Evolutionary conservation across 2,888 invertebrate species (phyloP).

Genomic region (Hydropsyche betteni): DNA sequence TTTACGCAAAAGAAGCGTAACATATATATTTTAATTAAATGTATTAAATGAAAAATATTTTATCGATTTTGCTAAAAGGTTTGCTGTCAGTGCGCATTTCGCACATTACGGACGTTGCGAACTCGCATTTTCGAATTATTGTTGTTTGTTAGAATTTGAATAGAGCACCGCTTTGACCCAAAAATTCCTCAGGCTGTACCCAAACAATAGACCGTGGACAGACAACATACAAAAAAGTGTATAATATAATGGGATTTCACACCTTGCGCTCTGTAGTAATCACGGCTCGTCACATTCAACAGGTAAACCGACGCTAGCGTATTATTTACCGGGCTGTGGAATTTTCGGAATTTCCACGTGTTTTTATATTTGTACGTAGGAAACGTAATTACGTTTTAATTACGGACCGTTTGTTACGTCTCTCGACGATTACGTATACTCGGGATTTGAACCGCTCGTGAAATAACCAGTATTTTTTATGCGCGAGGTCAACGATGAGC

Average conservation of each 20-base stretch:
- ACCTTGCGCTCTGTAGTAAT: conserved; percentile 15
- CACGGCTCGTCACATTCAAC: conserved; percentile 22
- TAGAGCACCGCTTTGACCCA: conserved; percentile 13
- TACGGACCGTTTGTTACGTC: too few relatives aligned
- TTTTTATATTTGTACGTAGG: too few relatives aligned
- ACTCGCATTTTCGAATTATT: neutral
- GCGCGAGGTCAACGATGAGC: too few relatives aligned
- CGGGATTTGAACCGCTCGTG: too few relatives aligned
- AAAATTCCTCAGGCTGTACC: conserved; percentile 10
- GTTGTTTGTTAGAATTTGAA: conserved; percentile 7
- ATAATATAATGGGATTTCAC: conserved; percentile 25
- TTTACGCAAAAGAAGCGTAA: too few relatives aligned
- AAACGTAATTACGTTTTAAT: too few relatives aligned
- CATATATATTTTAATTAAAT: too few relatives aligned
- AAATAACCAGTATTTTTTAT: too few relatives aligned
- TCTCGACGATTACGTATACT: too few relatives aligned
- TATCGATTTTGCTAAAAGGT: too few relatives aligned
- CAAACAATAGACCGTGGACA: conserved; percentile 15
- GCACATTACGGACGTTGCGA: neutral
- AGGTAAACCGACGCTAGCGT: neutral
- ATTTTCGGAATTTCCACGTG: too few relatives aligned
- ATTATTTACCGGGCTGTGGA: neutral
- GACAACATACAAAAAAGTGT: conserved; percentile 1
- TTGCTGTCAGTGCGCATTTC: neutral
- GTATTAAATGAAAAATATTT: too few relatives aligned